A percentile compares a stretch with the other conserved stretches of the same genome.
Conservation (phyloP, 2,888 invertebrate genomes). For the Phyllotreta cruciferae region DNA sequence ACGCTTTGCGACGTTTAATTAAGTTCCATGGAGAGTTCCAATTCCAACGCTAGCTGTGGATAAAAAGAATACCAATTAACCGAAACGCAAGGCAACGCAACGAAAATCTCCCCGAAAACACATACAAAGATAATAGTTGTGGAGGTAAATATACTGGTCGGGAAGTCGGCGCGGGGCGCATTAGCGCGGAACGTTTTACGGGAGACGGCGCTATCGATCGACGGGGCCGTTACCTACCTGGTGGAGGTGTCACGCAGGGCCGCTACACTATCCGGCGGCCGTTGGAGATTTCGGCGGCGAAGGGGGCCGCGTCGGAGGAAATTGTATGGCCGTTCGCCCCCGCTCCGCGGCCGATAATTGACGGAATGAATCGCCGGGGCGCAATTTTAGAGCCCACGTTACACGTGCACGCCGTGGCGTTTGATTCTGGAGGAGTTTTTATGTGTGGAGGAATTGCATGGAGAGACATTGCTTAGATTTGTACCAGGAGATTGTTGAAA, state of each 20-base stretch:
- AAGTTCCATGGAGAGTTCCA: constrained; percentile 1
- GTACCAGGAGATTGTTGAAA: no score
- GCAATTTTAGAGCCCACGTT: no score
- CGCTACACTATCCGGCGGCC: constrained; percentile 21
- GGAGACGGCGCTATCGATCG: constrained; percentile 47
- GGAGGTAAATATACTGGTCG: constrained; percentile 7
- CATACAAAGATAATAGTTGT: constrained; percentile 12
- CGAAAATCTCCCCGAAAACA: background rate
- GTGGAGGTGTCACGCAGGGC: constrained; percentile 43
- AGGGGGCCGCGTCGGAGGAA: constrained; percentile 3
- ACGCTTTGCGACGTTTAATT: constrained; percentile 1
- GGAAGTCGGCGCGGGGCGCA: constrained; percentile 19
- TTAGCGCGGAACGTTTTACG: constrained; percentile 37
- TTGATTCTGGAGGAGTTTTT: no score
- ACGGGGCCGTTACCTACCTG: constrained; percentile 35
- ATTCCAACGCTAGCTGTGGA: no score
- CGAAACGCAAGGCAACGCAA: no score
- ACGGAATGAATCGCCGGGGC: no score
- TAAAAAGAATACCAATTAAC: background rate
- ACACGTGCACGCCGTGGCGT: no score
- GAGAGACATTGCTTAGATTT: no score
- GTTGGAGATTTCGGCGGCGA: constrained; percentile 17
- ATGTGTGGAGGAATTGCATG: no score
- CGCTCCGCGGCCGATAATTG: background rate
- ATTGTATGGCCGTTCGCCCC: constrained; percentile 22